These are phyloP conservation scores for Druon quercuslanigerum DNA, from an alignment of 1,140 invertebrate species.

Conservation along the genomic window DNA sequence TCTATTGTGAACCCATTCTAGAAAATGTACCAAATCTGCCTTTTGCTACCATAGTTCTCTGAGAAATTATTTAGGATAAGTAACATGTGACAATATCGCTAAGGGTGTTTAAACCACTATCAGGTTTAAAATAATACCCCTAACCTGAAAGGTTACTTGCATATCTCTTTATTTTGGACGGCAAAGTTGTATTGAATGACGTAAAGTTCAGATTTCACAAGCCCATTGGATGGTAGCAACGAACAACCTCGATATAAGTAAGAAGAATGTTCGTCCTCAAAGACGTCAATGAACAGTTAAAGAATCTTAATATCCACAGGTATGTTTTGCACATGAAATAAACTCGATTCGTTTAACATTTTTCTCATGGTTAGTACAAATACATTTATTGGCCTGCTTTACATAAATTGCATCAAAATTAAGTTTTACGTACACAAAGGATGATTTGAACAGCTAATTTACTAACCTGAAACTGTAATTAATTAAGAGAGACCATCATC, in stretches of 20 bases:
- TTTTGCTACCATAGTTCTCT: not conserved
- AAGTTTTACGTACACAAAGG: too few species aligned
- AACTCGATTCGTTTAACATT: not conserved
- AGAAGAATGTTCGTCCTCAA: slow-evolving; percentile 61
- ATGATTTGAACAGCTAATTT: too few species aligned
- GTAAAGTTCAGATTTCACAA: slow-evolving; percentile 13
- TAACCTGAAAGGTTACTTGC: too few species aligned
- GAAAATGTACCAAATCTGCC: slow-evolving; percentile 78
- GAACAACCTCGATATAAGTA: slow-evolving; percentile 58
- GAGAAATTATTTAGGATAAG: too few species aligned
- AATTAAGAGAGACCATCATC: slow-evolving; percentile 67
- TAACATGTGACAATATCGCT: too few species aligned
- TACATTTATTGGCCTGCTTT: too few species aligned
- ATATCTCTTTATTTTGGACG: too few species aligned
- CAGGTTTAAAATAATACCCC: too few species aligned
- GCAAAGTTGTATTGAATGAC: not conserved
- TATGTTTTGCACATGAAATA: slow-evolving; percentile 44
- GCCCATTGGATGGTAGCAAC: too few species aligned
- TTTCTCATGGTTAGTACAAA: too few species aligned
- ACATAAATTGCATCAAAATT: not conserved
- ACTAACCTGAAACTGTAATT: slow-evolving; percentile 73
- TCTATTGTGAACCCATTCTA: too few species aligned
- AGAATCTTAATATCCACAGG: slow-evolving; percentile 68
- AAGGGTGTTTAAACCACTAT: too few species aligned
- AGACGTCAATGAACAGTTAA: slow-evolving; percentile 71